A percentile compares a stretch with the other conserved stretches of the same genome.
Evolutionary conservation across 2,888 invertebrate genomes (phyloP).

Genomic region (Xanthostigma xanthostigma): DNA sequence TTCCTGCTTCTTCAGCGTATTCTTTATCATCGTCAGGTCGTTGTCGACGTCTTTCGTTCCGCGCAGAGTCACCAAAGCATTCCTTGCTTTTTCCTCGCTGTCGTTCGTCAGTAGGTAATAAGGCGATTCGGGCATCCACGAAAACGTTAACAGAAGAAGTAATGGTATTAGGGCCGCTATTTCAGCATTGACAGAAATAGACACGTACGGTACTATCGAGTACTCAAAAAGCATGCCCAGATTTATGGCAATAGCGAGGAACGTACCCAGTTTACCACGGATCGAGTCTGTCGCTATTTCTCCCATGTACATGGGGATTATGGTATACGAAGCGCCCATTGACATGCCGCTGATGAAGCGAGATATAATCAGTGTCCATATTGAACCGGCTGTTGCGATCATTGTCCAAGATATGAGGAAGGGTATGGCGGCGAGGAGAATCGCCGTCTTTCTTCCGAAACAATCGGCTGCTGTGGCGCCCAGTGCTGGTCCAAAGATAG

Average conservation of each 20-base stretch:
- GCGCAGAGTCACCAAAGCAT: too few relatives aligned
- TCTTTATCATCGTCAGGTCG: too few relatives aligned
- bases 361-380: constrained; percentile 35
- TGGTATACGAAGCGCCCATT: constrained; percentile 12
- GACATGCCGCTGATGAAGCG: constrained; percentile 43
- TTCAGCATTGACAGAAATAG: constrained; percentile 31
- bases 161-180: constrained; percentile 38
- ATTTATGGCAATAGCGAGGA: constrained; percentile 38
- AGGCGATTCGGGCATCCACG: too few relatives aligned
- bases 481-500: too few relatives aligned
- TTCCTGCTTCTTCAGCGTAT: constrained; percentile 34
- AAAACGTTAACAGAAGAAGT: too few relatives aligned
- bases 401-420: constrained; percentile 41
- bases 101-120: too few relatives aligned
- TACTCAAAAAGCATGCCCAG: constrained; percentile 39
- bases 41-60: too few relatives aligned
- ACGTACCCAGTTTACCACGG: constrained; percentile 32
- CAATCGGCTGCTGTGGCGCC: constrained; percentile 8
- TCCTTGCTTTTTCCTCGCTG: too few relatives aligned
- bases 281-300: too few relatives aligned
- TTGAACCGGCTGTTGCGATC: constrained; percentile 36
- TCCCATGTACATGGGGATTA: too few relatives aligned
- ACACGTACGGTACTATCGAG: constrained; percentile 37
- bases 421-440: constrained; percentile 38
- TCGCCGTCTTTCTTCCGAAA: constrained; percentile 40